Conservation (phyloP, 2,888 invertebrate species). For the Tholera decimalis region DNA sequence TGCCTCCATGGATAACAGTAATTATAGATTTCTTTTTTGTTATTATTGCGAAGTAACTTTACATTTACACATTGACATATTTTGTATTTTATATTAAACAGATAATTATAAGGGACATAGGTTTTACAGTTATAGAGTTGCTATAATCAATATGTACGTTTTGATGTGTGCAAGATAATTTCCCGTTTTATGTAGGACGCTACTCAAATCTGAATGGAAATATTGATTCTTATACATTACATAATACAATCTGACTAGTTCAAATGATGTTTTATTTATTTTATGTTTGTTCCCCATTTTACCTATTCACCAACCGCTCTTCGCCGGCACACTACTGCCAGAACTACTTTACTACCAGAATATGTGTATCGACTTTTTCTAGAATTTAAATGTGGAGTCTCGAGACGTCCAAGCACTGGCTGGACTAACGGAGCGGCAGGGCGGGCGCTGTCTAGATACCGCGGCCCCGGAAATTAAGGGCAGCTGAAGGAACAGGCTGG, state of each 20-base stretch:
- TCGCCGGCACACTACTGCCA: too few relatives aligned
- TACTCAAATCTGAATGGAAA: conserved; percentile 81
- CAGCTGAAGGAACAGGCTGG: too few relatives aligned
- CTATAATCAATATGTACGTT: conserved; percentile 67
- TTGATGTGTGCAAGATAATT: conserved; percentile 78
- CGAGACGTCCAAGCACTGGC: too few relatives aligned
- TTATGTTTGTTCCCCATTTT: neutral
- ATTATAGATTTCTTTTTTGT: conserved; percentile 82
- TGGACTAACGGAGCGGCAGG: too few relatives aligned
- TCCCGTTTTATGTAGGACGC: conserved; percentile 81
- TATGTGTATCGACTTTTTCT: too few relatives aligned
- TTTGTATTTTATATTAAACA: conserved; percentile 85
- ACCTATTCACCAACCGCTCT: conserved; percentile 1
- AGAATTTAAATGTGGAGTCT: too few relatives aligned
- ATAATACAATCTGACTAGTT: conserved; percentile 89
- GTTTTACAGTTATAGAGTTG: conserved; percentile 70
- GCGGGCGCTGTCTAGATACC: too few relatives aligned
- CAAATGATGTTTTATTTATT: conserved; percentile 71
- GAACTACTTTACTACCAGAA: too few relatives aligned
- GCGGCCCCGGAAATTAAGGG: too few relatives aligned
- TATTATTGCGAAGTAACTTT: conserved; percentile 76
- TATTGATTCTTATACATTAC: conserved; percentile 77
- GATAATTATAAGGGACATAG: conserved; percentile 69
- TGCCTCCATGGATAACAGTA: conserved; percentile 85
- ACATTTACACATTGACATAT: conserved; percentile 81